A percentile compares a stretch with the other conserved stretches of the same genome.
These are phyloP conservation scores for Myiopsitta monachus DNA, from an alignment of 2,113 vertebrate species.

Conservation along the genomic window DNA sequence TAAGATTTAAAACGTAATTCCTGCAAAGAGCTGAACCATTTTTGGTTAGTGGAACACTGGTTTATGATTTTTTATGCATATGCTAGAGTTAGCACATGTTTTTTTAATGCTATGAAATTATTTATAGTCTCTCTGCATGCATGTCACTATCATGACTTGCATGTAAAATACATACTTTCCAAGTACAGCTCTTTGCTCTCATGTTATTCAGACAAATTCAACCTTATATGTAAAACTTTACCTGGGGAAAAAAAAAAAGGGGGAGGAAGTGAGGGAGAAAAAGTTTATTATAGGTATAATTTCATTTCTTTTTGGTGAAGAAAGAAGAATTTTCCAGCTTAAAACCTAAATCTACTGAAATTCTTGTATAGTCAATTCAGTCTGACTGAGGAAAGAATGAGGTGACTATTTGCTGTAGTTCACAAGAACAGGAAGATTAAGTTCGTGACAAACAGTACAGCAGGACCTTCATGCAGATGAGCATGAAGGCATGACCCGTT, in stretches of 20 bases:
- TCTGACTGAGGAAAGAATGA: background rate
- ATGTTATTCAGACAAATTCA: background rate
- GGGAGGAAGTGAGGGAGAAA: accelerated
- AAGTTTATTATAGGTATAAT: background rate
- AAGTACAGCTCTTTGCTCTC: background rate
- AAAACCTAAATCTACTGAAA: background rate
- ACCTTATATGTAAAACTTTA: background rate
- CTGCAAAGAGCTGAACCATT: background rate
- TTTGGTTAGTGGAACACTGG: background rate
- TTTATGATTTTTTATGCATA: background rate
- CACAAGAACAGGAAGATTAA: background rate
- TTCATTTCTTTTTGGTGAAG: background rate
- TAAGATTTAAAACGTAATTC: background rate
- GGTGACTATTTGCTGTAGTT: background rate
- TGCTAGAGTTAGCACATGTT: background rate
- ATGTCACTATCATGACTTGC: background rate
- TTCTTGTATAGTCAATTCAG: background rate
- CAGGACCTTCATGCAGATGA: background rate
- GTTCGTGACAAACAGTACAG: background rate
- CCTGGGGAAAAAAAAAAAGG: background rate
- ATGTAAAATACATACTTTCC: background rate
- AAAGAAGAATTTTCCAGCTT: background rate
- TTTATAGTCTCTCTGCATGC: background rate
- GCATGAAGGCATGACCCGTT: background rate
- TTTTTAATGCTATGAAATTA: background rate